Percentiles rank a stretch among this genome's conserved stretches.
phyloP scores from a whole-genome alignment of 2,113 vertebrate species.

The Sceloporus tristichus region DNA sequence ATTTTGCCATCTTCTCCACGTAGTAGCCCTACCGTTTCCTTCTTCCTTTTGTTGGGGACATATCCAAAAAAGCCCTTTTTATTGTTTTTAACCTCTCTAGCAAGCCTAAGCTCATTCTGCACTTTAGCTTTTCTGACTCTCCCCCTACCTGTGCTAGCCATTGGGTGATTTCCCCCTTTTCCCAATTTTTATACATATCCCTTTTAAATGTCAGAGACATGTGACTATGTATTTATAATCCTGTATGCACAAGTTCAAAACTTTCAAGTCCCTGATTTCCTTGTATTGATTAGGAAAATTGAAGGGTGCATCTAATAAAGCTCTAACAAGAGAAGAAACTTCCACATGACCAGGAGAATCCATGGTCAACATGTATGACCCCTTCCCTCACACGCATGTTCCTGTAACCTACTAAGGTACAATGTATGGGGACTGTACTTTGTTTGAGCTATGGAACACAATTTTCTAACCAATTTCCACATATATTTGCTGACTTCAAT shows the following conservation, averaged over 20 bases:
- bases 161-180: no score
- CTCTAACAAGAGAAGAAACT: not conserved
- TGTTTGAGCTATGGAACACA: not conserved
- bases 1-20: no score
- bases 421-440: not conserved
- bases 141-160: no score
- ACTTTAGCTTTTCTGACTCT: no score
- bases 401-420: not conserved
- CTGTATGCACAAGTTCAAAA: not conserved
- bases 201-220: not conserved
- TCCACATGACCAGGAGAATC: not conserved
- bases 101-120: no score
- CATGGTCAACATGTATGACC: not conserved
- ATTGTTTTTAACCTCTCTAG: no score
- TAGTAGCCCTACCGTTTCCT: no score
- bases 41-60: no score
- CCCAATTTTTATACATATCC: no score
- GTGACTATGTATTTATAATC: not conserved
- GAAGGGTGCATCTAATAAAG: not conserved
- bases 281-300: not conserved
- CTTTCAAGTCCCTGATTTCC: not conserved
- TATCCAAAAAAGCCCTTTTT: no score
- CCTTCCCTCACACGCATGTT: not conserved
- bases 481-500: not conserved
- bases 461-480: not conserved